phyloP scores from a whole-genome alignment of 2,888 invertebrate genomes.

The Spicauda simplicius region DNA sequence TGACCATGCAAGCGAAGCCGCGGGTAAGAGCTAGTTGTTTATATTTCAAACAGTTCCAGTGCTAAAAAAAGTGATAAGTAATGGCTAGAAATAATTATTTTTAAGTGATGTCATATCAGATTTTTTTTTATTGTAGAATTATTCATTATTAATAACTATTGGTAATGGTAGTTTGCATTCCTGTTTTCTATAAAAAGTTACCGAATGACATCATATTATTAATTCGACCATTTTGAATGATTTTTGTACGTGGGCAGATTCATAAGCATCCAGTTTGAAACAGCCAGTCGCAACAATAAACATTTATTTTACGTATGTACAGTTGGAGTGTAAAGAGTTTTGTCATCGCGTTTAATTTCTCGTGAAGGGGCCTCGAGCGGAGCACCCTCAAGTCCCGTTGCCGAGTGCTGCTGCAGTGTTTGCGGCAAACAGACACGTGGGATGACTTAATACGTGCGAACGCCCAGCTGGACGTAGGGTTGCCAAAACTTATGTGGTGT shows the following conservation, averaged over 20 bases:
- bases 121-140: too few relatives aligned
- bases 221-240: not conserved
- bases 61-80: too few relatives aligned
- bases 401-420: slow-evolving; percentile 14
- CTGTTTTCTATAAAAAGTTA: too few relatives aligned
- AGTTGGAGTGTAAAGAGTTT: not conserved
- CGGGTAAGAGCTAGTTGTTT: too few relatives aligned
- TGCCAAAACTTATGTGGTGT: too few relatives aligned
- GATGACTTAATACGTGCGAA: not conserved
- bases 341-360: slow-evolving; percentile 25
- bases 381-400: slow-evolving; percentile 28
- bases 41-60: too few relatives aligned
- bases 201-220: too few relatives aligned
- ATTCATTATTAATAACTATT: too few relatives aligned
- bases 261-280: not conserved
- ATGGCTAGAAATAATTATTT: too few relatives aligned
- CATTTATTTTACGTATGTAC: not conserved
- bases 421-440: slow-evolving; percentile 18
- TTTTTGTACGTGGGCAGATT: not conserved
- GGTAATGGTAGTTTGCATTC: too few relatives aligned
- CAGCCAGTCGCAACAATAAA: slow-evolving; percentile 10
- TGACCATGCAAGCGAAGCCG: too few relatives aligned
- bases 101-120: too few relatives aligned
- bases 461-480: not conserved
- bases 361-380: slow-evolving; percentile 14